Base-by-base conservation (phyloP, 2,797 vertebrate genomes). In the Pseudomugil tenellus region DNA sequence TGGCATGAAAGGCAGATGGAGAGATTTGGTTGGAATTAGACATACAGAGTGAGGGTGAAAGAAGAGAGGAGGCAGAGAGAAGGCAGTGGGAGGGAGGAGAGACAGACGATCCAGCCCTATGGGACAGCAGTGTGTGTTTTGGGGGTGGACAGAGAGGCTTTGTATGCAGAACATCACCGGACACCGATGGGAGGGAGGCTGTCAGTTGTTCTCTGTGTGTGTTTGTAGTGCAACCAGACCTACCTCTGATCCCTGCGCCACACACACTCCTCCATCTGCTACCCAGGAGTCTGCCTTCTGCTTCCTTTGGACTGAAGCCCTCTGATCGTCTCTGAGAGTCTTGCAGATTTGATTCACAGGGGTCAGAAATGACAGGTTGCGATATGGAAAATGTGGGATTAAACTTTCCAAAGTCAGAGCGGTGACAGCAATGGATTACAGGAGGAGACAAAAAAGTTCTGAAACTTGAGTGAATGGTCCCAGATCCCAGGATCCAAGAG, bases 161-260 rank as follows among this genome's bases (percentile, higher is more conserved):
- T 89, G 86, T 87, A 77, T 83, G 80, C 84, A 86, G 83, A 90
- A 82, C 85, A 91, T 78, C 85, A 80, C 77, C 29, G 80, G 85
- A 90, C 88, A 83, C 86, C 84, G 32, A 28, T 64, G 31, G 67
- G 76, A 89, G 78, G 85, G 79, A 67, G 74, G 60, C 84, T 81
- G 89, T 86, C 84, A 86, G 78, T 90, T 68, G 70, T 80, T 77
- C 74, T 84, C 16, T 84, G 58, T 86, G 83, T 87, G 81, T 87
- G 82, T 91, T 68, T 86, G 81, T 87, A 68, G 84, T 88, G 83
- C 89, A 89, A 89, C 84, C 76, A 83, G 85, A 90, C 86, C 89
- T 90, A 81, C 85, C 86, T 90, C 86, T 78, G 79, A 69, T 74
- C 63, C 70, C 77, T 46, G 72, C 43, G 52, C 74, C 81, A 72